Evolutionary conservation across 1,140 invertebrate genomes (phyloP).

Genomic region (Latrodectus geometricus): DNA sequence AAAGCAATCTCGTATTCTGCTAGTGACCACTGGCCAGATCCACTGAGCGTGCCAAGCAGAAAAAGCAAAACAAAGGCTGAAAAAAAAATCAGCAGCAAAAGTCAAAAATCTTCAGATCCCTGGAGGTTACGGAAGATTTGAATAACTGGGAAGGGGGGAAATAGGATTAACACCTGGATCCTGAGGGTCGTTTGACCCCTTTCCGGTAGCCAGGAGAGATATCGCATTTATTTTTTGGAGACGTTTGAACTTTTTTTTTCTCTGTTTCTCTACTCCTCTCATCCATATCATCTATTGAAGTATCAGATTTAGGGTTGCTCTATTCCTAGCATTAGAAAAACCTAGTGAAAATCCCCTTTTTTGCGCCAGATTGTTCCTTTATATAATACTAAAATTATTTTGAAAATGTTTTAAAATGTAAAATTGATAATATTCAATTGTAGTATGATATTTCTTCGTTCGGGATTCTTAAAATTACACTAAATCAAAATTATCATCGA

Average conservation of each 20-base stretch:
- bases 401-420: too few species aligned
- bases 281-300: slow-evolving; percentile 6
- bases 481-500: too few species aligned
- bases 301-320: slow-evolving; percentile 26
- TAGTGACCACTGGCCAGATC: slow-evolving; percentile 52
- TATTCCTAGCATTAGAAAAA: too few species aligned
- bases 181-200: slow-evolving; percentile 42
- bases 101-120: slow-evolving; percentile 32
- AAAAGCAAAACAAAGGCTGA: slow-evolving; percentile 1
- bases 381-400: too few species aligned
- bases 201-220: slow-evolving; percentile 25
- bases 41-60: background rate
- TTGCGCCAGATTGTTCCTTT: too few species aligned
- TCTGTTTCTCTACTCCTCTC: background rate
- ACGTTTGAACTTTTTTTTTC: slow-evolving; percentile 6
- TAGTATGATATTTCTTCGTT: too few species aligned
- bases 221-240: slow-evolving; percentile 33
- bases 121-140: slow-evolving; percentile 31
- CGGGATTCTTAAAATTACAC: too few species aligned
- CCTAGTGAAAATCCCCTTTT: too few species aligned
- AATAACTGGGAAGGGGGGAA: slow-evolving; percentile 28
- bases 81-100: background rate
- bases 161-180: slow-evolving; percentile 53
- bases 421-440: too few species aligned
- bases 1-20: slow-evolving; percentile 39